Conservation (phyloP, 35 echinoderm and acorn worm species). For the Patiria miniata region DNA sequence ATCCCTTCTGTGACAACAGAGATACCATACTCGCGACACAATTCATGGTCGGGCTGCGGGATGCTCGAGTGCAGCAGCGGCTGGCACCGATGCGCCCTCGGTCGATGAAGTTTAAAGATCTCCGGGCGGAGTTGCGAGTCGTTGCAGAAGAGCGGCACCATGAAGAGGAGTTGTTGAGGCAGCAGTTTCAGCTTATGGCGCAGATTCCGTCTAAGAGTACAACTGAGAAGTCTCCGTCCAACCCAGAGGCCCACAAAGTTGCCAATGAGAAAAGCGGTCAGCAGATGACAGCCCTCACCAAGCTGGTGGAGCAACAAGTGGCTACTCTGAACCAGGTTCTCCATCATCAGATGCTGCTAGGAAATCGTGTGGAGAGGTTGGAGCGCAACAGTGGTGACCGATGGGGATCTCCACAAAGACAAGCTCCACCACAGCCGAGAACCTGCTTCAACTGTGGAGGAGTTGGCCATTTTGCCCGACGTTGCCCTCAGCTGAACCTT, state of each 20-base stretch:
- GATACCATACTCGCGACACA: neutral
- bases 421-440: no score
- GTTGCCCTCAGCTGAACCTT: neutral
- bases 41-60: neutral
- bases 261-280: neutral
- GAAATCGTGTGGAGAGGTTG: neutral
- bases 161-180: neutral
- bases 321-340: neutral
- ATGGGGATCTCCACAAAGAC: no score
- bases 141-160: neutral
- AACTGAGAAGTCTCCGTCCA: no score
- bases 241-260: no score
- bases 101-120: slow-evolving; percentile 9
- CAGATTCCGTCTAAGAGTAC: no score
- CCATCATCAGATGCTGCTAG: neutral
- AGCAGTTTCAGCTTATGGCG: no score
- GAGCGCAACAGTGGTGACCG: neutral
- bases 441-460: neutral
- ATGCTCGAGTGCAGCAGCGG: neutral
- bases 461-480: neutral
- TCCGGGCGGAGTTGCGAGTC: neutral
- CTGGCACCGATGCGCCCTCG: neutral
- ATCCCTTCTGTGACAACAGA: neutral
- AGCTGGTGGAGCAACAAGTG: neutral
- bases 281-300: neutral